A percentile compares a stretch with the other conserved stretches of the same genome.
Evolutionary conservation across 2,113 vertebrate genomes (phyloP).

Genomic region (Callopanchax toddi): DNA sequence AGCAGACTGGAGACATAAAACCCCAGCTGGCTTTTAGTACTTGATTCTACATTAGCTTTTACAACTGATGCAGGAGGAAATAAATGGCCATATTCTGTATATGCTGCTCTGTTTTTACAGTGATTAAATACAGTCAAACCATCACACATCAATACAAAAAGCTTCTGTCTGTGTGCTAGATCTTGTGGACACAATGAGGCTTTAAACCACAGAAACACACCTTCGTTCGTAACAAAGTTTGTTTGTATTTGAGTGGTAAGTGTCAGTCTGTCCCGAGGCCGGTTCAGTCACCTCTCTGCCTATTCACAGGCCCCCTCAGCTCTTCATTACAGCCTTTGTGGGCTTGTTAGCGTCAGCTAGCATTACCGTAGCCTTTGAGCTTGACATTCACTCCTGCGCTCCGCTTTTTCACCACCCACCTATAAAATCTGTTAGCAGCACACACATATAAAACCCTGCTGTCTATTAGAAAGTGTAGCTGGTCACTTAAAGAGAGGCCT

Average conservation of each 20-base stretch:
- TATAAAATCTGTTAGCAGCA: constrained; percentile 50
- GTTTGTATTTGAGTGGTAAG: constrained; percentile 23
- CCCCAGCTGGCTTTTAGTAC: constrained; percentile 6
- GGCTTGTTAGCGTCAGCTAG: constrained; percentile 54
- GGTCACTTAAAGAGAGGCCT: too few species aligned
- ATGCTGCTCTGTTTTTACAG: constrained; percentile 2
- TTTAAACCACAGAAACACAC: not conserved
- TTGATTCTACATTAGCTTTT: not conserved
- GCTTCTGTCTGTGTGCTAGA: not conserved
- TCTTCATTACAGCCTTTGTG: constrained; percentile 64
- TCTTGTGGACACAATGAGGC: not conserved
- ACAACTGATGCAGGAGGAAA: constrained; percentile 11
- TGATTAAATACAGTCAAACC: constrained; percentile 1
- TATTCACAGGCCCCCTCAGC: constrained; percentile 61
- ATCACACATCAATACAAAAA: not conserved
- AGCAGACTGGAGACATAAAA: constrained; percentile 8
- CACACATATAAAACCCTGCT: constrained; percentile 18
- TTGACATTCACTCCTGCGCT: constrained; percentile 32
- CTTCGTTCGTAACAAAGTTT: not conserved
- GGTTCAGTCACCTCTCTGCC: constrained; percentile 24
- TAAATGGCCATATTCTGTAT: not conserved
- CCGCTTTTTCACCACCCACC: constrained; percentile 39
- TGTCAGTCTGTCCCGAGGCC: constrained; percentile 33
- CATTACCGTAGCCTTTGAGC: constrained; percentile 57
- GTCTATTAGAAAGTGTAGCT: constrained; percentile 36